Percentiles rank a stretch among this genome's conserved stretches.
Conservation (phyloP, 2,888 invertebrate species). For the Parapristionchus giblindavisi region DNA sequence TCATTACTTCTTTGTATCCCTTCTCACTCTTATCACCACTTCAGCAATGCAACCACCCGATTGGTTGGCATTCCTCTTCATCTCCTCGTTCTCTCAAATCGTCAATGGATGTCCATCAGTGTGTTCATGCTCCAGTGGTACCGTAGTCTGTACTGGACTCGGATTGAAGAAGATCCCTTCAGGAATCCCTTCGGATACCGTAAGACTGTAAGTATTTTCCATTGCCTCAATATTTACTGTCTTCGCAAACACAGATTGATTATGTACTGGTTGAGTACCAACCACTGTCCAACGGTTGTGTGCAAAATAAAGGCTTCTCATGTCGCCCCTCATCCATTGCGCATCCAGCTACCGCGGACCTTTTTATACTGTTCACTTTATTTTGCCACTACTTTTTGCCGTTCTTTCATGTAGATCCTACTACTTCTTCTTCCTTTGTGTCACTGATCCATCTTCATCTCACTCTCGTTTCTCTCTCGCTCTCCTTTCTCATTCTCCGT, state of each 20-base stretch:
- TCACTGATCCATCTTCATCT: too few relatives aligned
- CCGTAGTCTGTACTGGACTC: constrained; percentile 36
- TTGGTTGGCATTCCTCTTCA: background rate
- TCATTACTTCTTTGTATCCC: background rate
- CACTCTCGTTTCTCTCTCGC: too few relatives aligned
- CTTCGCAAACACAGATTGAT: too few relatives aligned
- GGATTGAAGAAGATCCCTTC: constrained; percentile 24
- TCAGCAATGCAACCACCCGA: background rate
- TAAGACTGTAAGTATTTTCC: constrained; percentile 31
- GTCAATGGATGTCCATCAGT: constrained; percentile 9
- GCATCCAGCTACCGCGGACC: background rate
- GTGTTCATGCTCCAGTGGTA: constrained; percentile 14
- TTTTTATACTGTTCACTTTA: too few relatives aligned
- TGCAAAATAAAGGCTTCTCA: too few relatives aligned
- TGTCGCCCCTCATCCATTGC: background rate
- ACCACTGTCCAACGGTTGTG: too few relatives aligned
- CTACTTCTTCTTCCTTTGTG: too few relatives aligned
- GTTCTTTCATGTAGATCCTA: too few relatives aligned
- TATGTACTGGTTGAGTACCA: background rate
- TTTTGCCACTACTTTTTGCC: too few relatives aligned
- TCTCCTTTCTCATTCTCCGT: too few relatives aligned
- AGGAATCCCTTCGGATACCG: constrained; percentile 30
- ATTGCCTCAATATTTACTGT: background rate
- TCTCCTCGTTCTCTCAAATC: background rate
- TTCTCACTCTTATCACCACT: background rate